Conservation (phyloP, 2,888 invertebrate species). For the Rosalia funebris region DNA sequence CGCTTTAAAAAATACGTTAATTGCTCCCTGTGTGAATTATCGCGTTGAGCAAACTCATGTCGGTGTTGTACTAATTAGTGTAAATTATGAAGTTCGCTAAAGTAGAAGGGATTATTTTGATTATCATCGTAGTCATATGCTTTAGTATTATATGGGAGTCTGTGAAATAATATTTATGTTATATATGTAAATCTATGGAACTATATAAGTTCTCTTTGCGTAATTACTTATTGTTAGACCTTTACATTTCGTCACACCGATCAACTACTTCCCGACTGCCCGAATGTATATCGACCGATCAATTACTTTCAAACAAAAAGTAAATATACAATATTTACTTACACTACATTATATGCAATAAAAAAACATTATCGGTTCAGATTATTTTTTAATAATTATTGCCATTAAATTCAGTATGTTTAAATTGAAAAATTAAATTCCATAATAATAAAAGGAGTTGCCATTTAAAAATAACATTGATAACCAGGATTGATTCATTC, state of each 20-base stretch:
- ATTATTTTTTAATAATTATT: not conserved
- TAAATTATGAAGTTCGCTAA: not conserved
- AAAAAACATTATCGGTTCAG: no score
- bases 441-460: no score
- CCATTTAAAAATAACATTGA: no score
- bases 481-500: no score
- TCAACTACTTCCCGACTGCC: no score
- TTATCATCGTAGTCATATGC: not conserved
- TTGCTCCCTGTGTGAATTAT: not conserved
- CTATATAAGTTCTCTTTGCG: not conserved
- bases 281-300: no score
- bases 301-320: no score
- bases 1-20: conserved; percentile 1
- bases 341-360: no score
- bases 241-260: no score
- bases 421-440: no score
- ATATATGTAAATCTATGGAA: not conserved
- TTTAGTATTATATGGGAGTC: not conserved
- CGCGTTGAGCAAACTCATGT: not conserved
- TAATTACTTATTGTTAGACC: not conserved
- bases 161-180: not conserved
- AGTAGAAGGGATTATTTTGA: not conserved
- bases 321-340: no score
- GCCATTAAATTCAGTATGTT: no score
- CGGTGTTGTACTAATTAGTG: not conserved